phyloP scores from a whole-genome alignment of 2,797 vertebrate genomes.

The Neosilurus mollespiculum region DNA sequence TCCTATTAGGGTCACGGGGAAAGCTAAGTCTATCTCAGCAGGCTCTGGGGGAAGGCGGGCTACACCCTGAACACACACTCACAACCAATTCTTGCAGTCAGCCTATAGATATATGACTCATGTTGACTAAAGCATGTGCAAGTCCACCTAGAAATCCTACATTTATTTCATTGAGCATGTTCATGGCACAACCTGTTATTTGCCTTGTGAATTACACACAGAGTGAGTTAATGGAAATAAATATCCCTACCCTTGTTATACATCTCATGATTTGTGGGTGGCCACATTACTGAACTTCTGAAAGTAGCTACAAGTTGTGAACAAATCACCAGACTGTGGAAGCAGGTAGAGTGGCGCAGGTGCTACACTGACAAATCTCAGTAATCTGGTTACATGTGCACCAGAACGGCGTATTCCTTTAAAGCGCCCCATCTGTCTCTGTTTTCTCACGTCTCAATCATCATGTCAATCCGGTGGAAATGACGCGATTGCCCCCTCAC shows the following conservation, averaged over 20 bases:
- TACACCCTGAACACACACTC: too few relatives aligned
- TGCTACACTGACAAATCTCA: constrained; percentile 21
- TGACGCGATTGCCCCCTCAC: constrained; percentile 35
- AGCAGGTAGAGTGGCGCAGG: constrained; percentile 10
- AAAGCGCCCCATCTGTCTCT: constrained; percentile 46
- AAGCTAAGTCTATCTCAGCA: too few relatives aligned
- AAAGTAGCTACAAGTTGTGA: constrained; percentile 30
- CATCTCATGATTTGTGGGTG: constrained; percentile 28
- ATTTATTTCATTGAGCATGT: constrained; percentile 35
- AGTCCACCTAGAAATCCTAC: constrained; percentile 9
- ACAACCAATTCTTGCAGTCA: not conserved
- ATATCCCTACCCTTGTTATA: constrained; percentile 16
- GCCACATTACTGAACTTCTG: constrained; percentile 27
- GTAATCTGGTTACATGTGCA: constrained; percentile 23
- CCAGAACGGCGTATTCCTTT: constrained; percentile 38
- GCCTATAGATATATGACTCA: constrained; percentile 9
- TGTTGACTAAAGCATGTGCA: constrained; percentile 11
- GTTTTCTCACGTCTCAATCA: constrained; percentile 39
- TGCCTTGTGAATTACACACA: constrained; percentile 1
- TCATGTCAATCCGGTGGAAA: constrained; percentile 48
- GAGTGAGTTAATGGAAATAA: constrained; percentile 21
- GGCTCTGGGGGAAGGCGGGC: too few relatives aligned
- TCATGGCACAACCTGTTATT: constrained; percentile 16
- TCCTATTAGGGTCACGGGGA: too few relatives aligned
- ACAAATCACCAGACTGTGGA: constrained; percentile 18